phyloP scores from a whole-genome alignment of 53 echinoderm and acorn worm species.

The Mesocentrotus franciscanus region DNA sequence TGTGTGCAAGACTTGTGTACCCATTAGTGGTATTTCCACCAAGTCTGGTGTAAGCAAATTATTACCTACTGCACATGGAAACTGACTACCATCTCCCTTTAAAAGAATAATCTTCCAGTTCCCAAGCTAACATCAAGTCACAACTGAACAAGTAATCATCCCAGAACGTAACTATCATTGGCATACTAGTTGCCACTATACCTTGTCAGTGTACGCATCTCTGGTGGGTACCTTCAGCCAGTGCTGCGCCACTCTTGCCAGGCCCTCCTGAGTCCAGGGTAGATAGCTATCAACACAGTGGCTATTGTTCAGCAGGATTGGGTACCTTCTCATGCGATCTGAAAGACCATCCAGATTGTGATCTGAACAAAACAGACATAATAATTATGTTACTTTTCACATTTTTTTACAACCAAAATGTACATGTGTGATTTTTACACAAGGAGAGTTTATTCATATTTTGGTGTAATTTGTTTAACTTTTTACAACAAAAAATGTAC shows the following conservation, averaged over 20 bases:
- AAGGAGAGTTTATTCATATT: background rate
- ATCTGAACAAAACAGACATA: constrained; percentile 52
- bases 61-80: no score
- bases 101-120: no score
- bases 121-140: background rate
- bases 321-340: constrained; percentile 74
- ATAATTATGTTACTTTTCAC: background rate
- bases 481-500: no score
- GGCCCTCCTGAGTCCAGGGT: constrained; percentile 92
- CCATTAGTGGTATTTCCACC: no score
- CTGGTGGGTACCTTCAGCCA: constrained; percentile 89
- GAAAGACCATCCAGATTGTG: constrained; percentile 75
- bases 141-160: background rate
- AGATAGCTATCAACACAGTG: constrained; percentile 92
- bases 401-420: background rate
- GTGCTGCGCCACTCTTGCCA: constrained; percentile 83
- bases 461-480: no score
- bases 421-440: background rate
- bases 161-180: background rate
- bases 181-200: background rate
- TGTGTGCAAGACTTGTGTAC: no score
- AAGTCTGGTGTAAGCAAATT: no score
- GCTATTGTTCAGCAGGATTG: constrained; percentile 76
- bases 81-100: no score
- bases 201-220: constrained; percentile 79